Conservation (phyloP, 2,888 invertebrate species). For the Pomacea canaliculata region DNA sequence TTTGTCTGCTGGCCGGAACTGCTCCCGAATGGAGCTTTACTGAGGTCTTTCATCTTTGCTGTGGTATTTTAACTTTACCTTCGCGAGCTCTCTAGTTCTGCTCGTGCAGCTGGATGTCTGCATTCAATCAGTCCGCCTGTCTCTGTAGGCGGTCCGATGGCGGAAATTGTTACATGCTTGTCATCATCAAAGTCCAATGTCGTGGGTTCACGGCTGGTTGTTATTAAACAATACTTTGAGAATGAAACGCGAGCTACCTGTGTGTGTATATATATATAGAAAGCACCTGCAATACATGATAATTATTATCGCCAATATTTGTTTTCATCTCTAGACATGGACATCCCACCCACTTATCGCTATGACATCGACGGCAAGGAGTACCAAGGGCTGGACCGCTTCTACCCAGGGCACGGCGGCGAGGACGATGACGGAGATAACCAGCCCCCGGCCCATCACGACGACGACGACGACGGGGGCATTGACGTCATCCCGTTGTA, state of each 20-base stretch:
- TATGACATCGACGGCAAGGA: neutral
- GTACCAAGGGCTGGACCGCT: constrained; percentile 3
- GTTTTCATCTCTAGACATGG: constrained; percentile 2
- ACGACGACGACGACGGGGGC: constrained; percentile 33
- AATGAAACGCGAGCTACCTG: too few relatives aligned
- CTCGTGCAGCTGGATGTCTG: neutral
- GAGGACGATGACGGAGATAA: neutral
- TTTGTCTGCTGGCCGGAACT: too few relatives aligned
- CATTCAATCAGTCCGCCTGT: neutral
- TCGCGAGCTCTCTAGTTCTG: neutral
- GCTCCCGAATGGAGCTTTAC: too few relatives aligned
- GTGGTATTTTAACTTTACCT: too few relatives aligned
- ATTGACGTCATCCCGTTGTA: constrained; percentile 65
- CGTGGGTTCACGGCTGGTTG: too few relatives aligned
- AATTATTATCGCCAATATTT: neutral
- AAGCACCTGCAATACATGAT: too few relatives aligned
- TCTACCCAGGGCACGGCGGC: neutral
- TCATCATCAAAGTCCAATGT: too few relatives aligned
- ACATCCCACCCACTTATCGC: constrained; percentile 10
- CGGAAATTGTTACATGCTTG: too few relatives aligned
- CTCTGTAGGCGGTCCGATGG: too few relatives aligned
- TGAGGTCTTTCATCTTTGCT: too few relatives aligned
- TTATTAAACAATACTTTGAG: too few relatives aligned
- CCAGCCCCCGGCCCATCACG: neutral
- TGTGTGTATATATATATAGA: too few relatives aligned